Conservation (phyloP, 1,140 invertebrate species). For the Pseudachorutes palmiensis region DNA sequence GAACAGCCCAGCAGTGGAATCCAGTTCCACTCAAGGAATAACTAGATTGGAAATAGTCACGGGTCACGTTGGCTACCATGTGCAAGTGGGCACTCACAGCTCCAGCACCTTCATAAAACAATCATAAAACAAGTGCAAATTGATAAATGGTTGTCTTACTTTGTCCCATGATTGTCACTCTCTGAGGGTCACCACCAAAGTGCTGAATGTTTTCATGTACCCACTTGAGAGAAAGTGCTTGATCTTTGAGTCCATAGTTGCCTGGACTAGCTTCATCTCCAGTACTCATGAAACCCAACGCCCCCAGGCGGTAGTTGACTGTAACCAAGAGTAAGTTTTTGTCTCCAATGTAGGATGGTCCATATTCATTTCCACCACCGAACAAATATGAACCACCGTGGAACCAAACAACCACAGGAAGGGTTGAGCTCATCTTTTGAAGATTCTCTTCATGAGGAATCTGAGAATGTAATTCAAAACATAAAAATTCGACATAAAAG, state of each 20-base stretch:
- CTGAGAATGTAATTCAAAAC: not conserved
- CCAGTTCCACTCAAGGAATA: constrained; percentile 26
- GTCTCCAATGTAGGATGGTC: constrained; percentile 25
- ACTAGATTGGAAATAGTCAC: constrained; percentile 22
- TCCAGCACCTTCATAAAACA: constrained; percentile 19
- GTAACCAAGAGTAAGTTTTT: constrained; percentile 31
- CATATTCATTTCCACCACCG: constrained; percentile 19
- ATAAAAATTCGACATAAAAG: not conserved
- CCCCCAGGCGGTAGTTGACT: constrained; percentile 29
- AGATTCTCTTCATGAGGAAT: not conserved
- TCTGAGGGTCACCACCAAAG: constrained; percentile 71
- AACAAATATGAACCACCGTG: constrained; percentile 20
- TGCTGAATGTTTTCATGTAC: constrained; percentile 75
- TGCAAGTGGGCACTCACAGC: constrained; percentile 15
- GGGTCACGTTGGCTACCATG: constrained; percentile 14
- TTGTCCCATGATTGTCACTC: constrained; percentile 82
- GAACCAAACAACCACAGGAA: constrained; percentile 29
- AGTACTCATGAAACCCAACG: constrained; percentile 68
- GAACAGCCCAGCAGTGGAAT: constrained; percentile 28
- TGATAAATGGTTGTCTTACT: not conserved
- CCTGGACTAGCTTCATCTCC: constrained; percentile 84
- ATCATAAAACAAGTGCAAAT: not conserved
- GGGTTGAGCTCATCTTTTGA: constrained; percentile 11
- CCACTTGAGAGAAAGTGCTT: constrained; percentile 83
- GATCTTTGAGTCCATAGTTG: constrained; percentile 91